These are phyloP conservation scores for Athene noctua DNA, from an alignment of 2,113 vertebrate genomes.

Conservation along the genomic window DNA sequence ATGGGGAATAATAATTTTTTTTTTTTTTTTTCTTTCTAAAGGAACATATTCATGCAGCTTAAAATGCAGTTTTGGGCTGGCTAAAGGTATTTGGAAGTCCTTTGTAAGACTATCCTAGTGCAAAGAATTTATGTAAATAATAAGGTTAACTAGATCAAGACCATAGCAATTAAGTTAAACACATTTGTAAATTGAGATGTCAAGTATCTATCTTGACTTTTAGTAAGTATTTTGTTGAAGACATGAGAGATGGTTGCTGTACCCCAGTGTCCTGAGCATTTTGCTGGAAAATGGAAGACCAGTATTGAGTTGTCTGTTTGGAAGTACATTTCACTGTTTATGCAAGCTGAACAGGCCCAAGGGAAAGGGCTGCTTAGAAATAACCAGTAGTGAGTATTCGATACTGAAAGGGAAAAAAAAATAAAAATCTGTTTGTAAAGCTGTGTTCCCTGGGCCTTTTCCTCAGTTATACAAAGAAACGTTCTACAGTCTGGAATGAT, in stretches of 20 bases:
- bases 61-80: rapidly evolving
- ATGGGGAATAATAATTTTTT: rapidly evolving
- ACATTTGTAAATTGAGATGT: neutral
- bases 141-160: neutral
- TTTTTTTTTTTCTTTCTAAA: neutral
- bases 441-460: neutral
- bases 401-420: neutral
- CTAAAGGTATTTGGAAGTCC: neutral
- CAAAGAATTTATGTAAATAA: neutral
- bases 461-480: neutral
- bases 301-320: neutral
- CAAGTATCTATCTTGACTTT: neutral
- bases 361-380: neutral
- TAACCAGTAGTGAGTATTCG: neutral
- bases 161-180: neutral
- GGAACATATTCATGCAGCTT: neutral
- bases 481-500: neutral
- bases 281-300: neutral
- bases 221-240: neutral
- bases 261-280: neutral
- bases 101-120: neutral
- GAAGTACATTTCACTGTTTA: neutral
- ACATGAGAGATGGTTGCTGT: neutral
- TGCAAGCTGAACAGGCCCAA: neutral
- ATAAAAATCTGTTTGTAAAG: neutral